These are phyloP conservation scores for Thunnus maccoyii DNA, from an alignment of 2,113 vertebrate species.

Conservation along the genomic window DNA sequence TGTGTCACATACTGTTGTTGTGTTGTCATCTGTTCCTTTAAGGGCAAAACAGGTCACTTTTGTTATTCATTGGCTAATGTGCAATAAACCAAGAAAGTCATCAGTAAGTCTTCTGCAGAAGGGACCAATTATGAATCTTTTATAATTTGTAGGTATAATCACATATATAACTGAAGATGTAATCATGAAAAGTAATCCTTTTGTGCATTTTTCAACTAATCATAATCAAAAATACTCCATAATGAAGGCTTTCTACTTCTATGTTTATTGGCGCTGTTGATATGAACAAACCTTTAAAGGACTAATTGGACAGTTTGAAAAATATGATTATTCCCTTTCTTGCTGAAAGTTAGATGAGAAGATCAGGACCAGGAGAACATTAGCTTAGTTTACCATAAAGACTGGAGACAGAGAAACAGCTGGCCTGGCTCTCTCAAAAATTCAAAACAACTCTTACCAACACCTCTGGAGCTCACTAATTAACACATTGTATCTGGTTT, in stretches of 20 bases:
- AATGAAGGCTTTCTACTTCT: too few relatives aligned
- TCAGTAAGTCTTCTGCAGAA: background rate
- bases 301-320: background rate
- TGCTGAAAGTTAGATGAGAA: background rate
- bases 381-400: background rate
- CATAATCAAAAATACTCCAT: background rate
- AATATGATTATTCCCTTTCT: background rate
- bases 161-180: background rate
- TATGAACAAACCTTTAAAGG: background rate
- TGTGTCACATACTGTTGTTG: constrained; percentile 34
- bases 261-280: background rate
- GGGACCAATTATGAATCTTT: background rate
- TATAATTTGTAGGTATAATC: background rate
- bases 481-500: background rate
- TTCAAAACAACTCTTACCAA: too few relatives aligned
- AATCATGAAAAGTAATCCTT: too few relatives aligned
- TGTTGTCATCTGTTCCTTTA: constrained; percentile 59
- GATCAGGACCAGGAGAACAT: background rate
- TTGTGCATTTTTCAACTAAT: background rate
- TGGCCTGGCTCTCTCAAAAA: too few relatives aligned
- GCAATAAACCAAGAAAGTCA: constrained; percentile 57
- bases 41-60: constrained; percentile 65
- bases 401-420: too few relatives aligned
- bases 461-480: background rate
- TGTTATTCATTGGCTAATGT: constrained; percentile 14